These are phyloP conservation scores for Pandemis heparana DNA, from an alignment of 2,888 invertebrate species.

Conservation along the genomic window DNA sequence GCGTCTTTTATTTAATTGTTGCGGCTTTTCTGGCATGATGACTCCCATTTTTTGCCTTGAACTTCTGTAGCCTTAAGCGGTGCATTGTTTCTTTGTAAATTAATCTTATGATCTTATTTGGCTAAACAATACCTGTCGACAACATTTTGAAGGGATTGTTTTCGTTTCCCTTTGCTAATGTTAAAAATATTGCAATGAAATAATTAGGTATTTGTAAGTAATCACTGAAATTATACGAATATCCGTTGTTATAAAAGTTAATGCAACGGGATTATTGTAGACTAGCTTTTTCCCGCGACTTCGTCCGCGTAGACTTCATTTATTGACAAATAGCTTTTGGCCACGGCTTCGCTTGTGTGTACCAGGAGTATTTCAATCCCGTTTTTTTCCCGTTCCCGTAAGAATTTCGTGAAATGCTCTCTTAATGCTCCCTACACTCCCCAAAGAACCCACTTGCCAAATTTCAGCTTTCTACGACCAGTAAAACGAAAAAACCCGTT, in stretches of 20 bases:
- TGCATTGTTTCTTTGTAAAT: slow-evolving; percentile 11
- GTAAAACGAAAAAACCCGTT: too few relatives aligned
- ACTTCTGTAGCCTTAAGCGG: slow-evolving; percentile 11
- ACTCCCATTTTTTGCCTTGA: slow-evolving; percentile 3
- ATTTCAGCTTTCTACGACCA: too few relatives aligned
- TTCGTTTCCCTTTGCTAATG: slow-evolving; percentile 1
- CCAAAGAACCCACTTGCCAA: too few relatives aligned
- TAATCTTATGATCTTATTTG: slow-evolving; percentile 26
- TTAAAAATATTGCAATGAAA: neutral
- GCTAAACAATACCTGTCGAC: slow-evolving; percentile 21
- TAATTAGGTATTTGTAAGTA: neutral
- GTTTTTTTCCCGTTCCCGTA: too few relatives aligned
- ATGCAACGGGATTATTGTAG: neutral
- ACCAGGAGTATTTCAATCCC: too few relatives aligned
- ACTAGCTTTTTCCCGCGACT: neutral
- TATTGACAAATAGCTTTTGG: too few relatives aligned
- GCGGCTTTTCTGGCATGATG: neutral
- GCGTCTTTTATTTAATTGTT: slow-evolving; percentile 9
- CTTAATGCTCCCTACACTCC: too few relatives aligned
- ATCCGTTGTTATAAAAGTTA: neutral
- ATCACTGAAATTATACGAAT: neutral
- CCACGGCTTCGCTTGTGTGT: too few relatives aligned
- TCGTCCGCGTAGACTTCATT: too few relatives aligned
- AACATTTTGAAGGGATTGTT: slow-evolving; percentile 18
- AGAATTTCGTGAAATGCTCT: too few relatives aligned